Base-by-base conservation (phyloP, 2,888 invertebrate genomes). In the Idaea biselata region DNA sequence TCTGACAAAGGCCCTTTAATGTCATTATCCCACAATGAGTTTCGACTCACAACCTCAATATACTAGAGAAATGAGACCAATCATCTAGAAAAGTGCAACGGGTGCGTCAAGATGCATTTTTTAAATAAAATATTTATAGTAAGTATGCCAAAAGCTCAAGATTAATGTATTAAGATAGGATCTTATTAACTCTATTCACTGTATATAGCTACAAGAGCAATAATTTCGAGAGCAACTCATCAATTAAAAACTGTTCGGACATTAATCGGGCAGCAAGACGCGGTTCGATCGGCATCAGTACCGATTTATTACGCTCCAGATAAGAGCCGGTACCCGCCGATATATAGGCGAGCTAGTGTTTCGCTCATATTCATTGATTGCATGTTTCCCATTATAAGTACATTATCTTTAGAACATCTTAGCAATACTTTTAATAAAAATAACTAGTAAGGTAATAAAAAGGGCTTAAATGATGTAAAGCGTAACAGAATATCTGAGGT, bases 201-300 rank as follows among this genome's bases (percentile, higher is more conserved):
- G 65, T 62, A 66, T 73, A 73, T 73, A 70, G 64, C 68, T 67
- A 71, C 72, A 73, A 71, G 68, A 73, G 76, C 80, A 78, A 79
- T 81, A 82, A 80, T 72, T 76, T 75, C 74, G 65, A 59, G 68
- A 64, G 69, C 69, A 70, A 68, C 68, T 66, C 81, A 80, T 86
- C 84, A 87, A 88, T 87, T 86, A 87, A 86, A 84, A 87, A 86
- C 79, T 80, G 78, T 77, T 76, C 67, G 73, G 76, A 81, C 86
- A 85, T 88, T 87, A 83, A 88, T 87, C 85, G 83, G 79, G 75
- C 74, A 77, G 76, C 75, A 69, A 69, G 72, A 71, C 74, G 77
- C 73, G 74, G 70, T 79, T 66, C 75, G 82, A 82, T 84, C 80
- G 78, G 82, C 80, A 86, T 84, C 81, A 69, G 75, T 74, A 74